Evolutionary conservation across 2,888 invertebrate species (phyloP).

Genomic region (Kuschelorhynchus macadamiae): DNA sequence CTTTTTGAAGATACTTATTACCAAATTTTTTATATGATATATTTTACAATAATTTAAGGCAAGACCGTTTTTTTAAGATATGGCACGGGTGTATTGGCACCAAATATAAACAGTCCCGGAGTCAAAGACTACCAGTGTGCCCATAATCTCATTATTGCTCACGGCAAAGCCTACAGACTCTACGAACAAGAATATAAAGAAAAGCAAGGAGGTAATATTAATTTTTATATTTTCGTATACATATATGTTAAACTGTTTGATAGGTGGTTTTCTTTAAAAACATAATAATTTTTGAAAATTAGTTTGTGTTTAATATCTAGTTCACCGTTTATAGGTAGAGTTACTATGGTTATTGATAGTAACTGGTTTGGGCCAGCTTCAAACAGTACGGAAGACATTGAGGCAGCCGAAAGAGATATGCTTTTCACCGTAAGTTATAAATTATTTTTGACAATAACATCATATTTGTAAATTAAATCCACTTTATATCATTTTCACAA

Average conservation of each 20-base stretch:
- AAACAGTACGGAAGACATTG: slow-evolving; percentile 71
- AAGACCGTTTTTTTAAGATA: slow-evolving; percentile 49
- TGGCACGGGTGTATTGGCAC: slow-evolving; percentile 56
- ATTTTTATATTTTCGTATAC: no score
- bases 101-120: slow-evolving; percentile 65
- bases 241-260: no score
- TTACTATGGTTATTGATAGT: slow-evolving; percentile 72
- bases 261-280: no score
- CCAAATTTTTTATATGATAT: no score
- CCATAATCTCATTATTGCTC: slow-evolving; percentile 76
- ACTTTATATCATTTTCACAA: no score
- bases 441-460: no score
- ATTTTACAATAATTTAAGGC: no score
- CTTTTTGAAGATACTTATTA: no score
- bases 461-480: no score
- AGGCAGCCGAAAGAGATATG: slow-evolving; percentile 73
- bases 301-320: no score
- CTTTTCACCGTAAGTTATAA: slow-evolving; percentile 73
- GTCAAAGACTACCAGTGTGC: slow-evolving; percentile 74
- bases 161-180: slow-evolving; percentile 75
- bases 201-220: slow-evolving; percentile 48
- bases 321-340: slow-evolving; percentile 50
- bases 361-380: slow-evolving; percentile 76
- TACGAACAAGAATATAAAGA: slow-evolving; percentile 73
- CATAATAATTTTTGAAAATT: no score